These are phyloP conservation scores for Acipenser oxyrinchus DNA, from an alignment of 2,797 vertebrate genomes.

Conservation along the genomic window DNA sequence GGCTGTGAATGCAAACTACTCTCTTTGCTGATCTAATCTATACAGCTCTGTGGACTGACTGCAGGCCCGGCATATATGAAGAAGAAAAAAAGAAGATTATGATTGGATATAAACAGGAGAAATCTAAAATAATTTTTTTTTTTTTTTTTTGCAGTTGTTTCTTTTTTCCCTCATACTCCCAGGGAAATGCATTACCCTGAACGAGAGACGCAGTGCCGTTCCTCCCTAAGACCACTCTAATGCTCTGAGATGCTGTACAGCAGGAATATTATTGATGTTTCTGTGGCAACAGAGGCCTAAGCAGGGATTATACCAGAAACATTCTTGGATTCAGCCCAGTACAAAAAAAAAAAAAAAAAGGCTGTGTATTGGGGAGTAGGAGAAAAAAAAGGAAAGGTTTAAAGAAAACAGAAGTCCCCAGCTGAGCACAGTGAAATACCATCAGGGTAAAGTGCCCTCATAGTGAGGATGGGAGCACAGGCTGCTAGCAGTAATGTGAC, in stretches of 20 bases:
- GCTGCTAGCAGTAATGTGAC: background rate
- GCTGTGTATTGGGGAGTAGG: conserved; percentile 4
- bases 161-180: conserved; percentile 12
- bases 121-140: no score
- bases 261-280: conserved; percentile 77
- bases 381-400: background rate
- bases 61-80: conserved; percentile 8
- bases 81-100: conserved; percentile 4
- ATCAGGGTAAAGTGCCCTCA: conserved; percentile 15
- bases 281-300: conserved; percentile 64
- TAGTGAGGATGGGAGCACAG: conserved; percentile 2
- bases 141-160: conserved; percentile 10
- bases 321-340: conserved; percentile 23
- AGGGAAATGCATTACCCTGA: conserved; percentile 19
- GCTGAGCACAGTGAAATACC: conserved; percentile 11
- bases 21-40: background rate
- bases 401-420: conserved; percentile 22
- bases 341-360: conserved; percentile 20
- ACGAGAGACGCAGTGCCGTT: conserved; percentile 7
- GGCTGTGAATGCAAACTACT: background rate
- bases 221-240: conserved; percentile 60
- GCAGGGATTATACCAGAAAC: conserved; percentile 56
- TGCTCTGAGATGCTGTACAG: conserved; percentile 66
- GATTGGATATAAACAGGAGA: conserved; percentile 13
- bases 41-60: conserved; percentile 2